Evolutionary conservation across 2,113 vertebrate species (phyloP).

Genomic region (Propithecus coquereli): DNA sequence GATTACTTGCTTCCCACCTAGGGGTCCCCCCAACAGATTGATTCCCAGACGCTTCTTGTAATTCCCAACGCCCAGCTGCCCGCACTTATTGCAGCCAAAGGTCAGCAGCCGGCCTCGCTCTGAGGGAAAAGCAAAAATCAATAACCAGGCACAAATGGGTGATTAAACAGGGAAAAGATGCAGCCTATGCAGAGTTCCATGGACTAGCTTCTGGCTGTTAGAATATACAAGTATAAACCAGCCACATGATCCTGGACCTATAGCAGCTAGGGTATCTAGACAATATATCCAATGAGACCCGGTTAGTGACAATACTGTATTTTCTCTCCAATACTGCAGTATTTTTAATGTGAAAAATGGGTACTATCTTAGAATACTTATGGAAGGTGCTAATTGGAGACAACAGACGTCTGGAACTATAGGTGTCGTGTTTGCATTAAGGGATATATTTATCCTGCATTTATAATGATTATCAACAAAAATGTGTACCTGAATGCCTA

Average conservation of each 20-base stretch:
- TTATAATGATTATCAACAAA: constrained; percentile 30
- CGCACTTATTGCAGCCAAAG: constrained; percentile 97
- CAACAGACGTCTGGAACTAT: neutral
- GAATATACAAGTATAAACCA: neutral
- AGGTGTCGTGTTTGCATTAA: neutral
- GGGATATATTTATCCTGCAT: neutral
- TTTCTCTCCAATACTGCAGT: neutral
- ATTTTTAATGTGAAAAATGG: constrained; percentile 18
- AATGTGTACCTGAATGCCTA: neutral
- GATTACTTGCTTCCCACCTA: constrained; percentile 94
- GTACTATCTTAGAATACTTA: constrained; percentile 31
- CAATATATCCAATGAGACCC: neutral
- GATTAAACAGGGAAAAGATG: neutral
- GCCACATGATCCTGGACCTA: neutral
- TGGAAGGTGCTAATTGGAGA: neutral
- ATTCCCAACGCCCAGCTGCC: constrained; percentile 96
- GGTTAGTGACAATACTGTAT: neutral
- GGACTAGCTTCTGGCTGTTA: neutral
- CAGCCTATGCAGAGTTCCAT: neutral
- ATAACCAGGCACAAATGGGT: neutral
- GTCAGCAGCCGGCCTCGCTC: constrained; percentile 94
- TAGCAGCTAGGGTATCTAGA: neutral
- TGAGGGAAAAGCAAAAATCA: constrained; percentile 75
- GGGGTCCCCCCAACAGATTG: constrained; percentile 92
- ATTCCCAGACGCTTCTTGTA: constrained; percentile 95